phyloP scores from a whole-genome alignment of 2,113 vertebrate genomes.

The Lichenostomus cassidix region DNA sequence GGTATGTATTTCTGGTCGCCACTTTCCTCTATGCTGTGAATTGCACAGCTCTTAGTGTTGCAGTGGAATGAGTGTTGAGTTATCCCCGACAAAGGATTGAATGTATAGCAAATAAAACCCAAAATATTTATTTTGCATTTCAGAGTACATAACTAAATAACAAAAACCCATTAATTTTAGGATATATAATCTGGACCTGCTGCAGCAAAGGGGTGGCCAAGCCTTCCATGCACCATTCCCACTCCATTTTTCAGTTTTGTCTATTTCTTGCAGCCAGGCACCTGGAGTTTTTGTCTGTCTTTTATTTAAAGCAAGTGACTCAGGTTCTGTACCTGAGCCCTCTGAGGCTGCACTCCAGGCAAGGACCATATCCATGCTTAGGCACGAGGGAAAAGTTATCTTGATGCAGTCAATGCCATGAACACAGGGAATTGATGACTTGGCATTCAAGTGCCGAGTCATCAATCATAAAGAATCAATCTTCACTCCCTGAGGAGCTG shows the following conservation, averaged over 20 bases:
- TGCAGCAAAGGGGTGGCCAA: not conserved
- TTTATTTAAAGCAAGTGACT: conserved; percentile 32
- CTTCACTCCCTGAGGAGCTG: conserved; percentile 72
- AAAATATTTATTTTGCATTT: not conserved
- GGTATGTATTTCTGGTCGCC: not conserved
- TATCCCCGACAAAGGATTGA: not conserved
- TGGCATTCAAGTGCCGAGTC: conserved; percentile 76
- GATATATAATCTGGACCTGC: not conserved
- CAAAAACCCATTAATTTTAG: not conserved
- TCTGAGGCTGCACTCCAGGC: conserved; percentile 50
- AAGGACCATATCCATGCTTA: conserved; percentile 46
- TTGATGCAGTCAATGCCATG: conserved; percentile 74
- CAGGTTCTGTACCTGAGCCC: not conserved
- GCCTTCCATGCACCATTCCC: not conserved
- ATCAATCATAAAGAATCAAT: conserved; percentile 84
- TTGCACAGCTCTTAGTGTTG: not conserved
- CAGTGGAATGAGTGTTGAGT: not conserved
- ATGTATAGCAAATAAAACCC: not conserved
- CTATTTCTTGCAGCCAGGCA: not conserved
- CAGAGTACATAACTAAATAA: not conserved
- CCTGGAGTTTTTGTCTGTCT: not conserved
- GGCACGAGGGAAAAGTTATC: conserved; percentile 74
- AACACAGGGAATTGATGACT: conserved; percentile 78
- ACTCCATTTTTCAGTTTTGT: not conserved
- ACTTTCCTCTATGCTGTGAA: not conserved